Evolutionary conservation across 2,888 invertebrate species (phyloP), one percentile per base, ranked within the genome.

Genomic region (Apotomis turbidana): DNA sequence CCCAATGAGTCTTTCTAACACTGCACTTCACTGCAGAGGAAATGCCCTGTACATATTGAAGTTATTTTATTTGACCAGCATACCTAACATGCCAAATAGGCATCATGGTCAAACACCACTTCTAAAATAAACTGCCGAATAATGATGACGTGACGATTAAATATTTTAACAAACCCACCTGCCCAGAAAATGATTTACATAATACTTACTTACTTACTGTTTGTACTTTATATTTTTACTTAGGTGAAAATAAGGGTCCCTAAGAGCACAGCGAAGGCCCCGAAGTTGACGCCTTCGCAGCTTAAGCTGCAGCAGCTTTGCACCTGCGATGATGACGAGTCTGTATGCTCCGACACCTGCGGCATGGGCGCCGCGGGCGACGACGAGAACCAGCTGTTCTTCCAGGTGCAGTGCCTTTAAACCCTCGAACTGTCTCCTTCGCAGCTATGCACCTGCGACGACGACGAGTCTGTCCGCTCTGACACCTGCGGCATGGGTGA

Each of bases 161-260:
- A 27, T 27, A 27, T 27, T 27, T 27, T 27, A 27, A 27, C 27
- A 27, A 27, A 27, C 27, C 27, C 27, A 15, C 15, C 15, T 15
- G 27, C 27, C 27, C 1, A 27, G 27, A 27, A 27, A 27, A 27
- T 2, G 27, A 27, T 27, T 27, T 27, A 27, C 27, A 27, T 27
- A 27, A 27, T 27, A 27, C n/a, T n/a, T n/a, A n/a, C n/a, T n/a
- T n/a, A n/a, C n/a, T n/a, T n/a, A n/a, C n/a, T 41, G 41, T 41
- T 41, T 41, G 5, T 41, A 41, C 5, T 6, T 41, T 41, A 41
- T 41, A 41, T 6, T 41, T 41, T 6, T 51, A 1, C 38, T 63
- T 49, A 92, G 92, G 87, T 96, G 13, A 95, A 95, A 75, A 95
- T 96, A 70, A 89, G 95, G 27, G 94, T 96, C 38, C 95, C 87